Conservation (phyloP, 1,140 invertebrate genomes). For the Galleria mellonella region DNA sequence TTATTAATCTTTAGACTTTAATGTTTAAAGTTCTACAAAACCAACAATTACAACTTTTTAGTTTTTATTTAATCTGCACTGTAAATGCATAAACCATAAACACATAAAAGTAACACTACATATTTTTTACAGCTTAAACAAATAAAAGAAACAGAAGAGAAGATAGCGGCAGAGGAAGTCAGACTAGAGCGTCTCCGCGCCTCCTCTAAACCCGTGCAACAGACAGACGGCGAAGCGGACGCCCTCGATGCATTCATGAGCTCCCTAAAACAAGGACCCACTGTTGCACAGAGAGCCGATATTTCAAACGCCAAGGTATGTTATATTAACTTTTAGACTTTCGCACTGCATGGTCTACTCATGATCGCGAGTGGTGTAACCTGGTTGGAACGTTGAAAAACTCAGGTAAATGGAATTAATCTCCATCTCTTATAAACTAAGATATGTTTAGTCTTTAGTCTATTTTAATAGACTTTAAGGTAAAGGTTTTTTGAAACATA, state of each 20-base stretch:
- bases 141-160: slow-evolving; percentile 75
- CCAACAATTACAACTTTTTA: no score
- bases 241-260: slow-evolving; percentile 86
- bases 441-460: no score
- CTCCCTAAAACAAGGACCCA: slow-evolving; percentile 64
- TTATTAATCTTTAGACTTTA: no score
- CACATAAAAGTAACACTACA: not conserved
- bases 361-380: no score
- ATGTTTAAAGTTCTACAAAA: no score
- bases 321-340: not conserved
- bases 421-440: no score
- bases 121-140: slow-evolving; percentile 78
- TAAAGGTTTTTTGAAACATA: no score
- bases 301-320: slow-evolving; percentile 64
- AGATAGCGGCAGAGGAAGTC: slow-evolving; percentile 77
- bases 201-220: slow-evolving; percentile 28
- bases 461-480: no score
- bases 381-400: not conserved
- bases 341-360: no score
- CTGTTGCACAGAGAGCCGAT: slow-evolving; percentile 57
- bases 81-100: no score
- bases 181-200: slow-evolving; percentile 74
- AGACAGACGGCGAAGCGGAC: slow-evolving; percentile 58
- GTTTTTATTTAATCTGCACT: no score
- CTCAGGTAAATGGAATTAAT: no score